A percentile compares a stretch with the other conserved stretches of the same genome.
phyloP scores from a whole-genome alignment of 1,140 invertebrate genomes.

The Drosophila albomicans region DNA sequence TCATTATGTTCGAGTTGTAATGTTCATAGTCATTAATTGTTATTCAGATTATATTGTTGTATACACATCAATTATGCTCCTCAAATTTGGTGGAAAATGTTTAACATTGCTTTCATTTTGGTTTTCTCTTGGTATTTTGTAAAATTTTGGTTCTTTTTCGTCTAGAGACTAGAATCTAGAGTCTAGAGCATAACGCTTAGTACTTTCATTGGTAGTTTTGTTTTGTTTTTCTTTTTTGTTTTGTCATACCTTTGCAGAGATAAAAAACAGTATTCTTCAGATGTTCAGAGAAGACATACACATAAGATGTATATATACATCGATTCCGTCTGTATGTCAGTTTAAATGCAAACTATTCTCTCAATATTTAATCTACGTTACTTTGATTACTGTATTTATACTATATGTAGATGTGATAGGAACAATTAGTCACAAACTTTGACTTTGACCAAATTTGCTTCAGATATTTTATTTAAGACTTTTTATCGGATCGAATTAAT shows the following conservation, averaged over 20 bases:
- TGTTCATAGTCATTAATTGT: slow-evolving; percentile 5
- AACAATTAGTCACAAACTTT: too few relatives aligned
- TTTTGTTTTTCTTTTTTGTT: background rate
- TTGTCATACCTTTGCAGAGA: background rate
- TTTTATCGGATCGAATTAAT: too few relatives aligned
- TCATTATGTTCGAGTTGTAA: slow-evolving; percentile 9
- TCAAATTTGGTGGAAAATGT: slow-evolving; percentile 77
- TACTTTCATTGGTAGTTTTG: slow-evolving; percentile 33
- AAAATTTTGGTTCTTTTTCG: slow-evolving; percentile 78
- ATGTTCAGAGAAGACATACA: too few relatives aligned
- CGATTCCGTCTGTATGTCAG: too few relatives aligned
- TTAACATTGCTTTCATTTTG: slow-evolving; percentile 55
- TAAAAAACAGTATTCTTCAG: too few relatives aligned
- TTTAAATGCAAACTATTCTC: too few relatives aligned
- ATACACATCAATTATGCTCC: slow-evolving; percentile 30
- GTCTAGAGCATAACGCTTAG: slow-evolving; percentile 69
- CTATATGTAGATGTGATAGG: too few relatives aligned
- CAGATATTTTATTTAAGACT: too few relatives aligned
- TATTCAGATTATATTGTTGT: slow-evolving; percentile 34
- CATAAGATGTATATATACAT: too few relatives aligned
- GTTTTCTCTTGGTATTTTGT: slow-evolving; percentile 52
- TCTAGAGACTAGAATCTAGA: slow-evolving; percentile 60
- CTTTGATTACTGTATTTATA: too few relatives aligned
- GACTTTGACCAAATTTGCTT: too few relatives aligned
- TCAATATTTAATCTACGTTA: too few relatives aligned